phyloP scores from a whole-genome alignment of 2,797 vertebrate genomes.

The Melanotaenia trifasciata region DNA sequence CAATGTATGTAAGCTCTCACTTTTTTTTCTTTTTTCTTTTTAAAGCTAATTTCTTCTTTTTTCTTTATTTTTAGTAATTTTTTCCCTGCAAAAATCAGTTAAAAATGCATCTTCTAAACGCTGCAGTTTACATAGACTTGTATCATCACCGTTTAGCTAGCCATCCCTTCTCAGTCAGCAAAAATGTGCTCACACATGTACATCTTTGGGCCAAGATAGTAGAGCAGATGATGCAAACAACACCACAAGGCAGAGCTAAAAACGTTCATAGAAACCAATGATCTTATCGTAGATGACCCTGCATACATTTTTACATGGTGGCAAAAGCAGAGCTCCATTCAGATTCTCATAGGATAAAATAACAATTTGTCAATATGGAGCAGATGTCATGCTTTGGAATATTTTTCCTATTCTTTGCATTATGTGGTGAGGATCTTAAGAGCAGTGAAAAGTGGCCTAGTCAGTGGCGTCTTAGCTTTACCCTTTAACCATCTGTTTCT shows the following conservation, averaged over 20 bases:
- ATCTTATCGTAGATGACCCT: not conserved
- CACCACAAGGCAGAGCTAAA: not conserved
- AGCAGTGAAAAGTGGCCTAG: slow-evolving; percentile 44
- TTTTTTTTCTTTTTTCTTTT: not conserved
- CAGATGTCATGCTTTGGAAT: not conserved
- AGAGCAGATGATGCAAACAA: not conserved
- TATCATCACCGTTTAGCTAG: not conserved
- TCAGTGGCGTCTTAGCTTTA: slow-evolving; percentile 60
- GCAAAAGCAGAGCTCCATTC: not conserved
- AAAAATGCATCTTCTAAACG: not conserved
- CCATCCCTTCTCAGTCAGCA: not conserved
- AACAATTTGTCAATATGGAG: slow-evolving; percentile 30
- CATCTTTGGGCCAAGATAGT: not conserved
- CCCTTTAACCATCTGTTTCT: slow-evolving; percentile 72
- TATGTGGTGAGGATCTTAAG: slow-evolving; percentile 43
- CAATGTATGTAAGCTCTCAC: not conserved
- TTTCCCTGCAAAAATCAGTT: not conserved
- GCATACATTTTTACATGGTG: not conserved
- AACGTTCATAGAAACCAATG: not conserved
- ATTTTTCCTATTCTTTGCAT: slow-evolving; percentile 28
- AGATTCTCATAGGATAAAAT: not conserved
- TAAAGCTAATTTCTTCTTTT: not conserved
- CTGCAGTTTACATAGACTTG: not conserved
- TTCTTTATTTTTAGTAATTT: not conserved
- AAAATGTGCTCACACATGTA: not conserved